Evolutionary conservation across 2,113 vertebrate species (phyloP).

Genomic region (Alces alces): DNA sequence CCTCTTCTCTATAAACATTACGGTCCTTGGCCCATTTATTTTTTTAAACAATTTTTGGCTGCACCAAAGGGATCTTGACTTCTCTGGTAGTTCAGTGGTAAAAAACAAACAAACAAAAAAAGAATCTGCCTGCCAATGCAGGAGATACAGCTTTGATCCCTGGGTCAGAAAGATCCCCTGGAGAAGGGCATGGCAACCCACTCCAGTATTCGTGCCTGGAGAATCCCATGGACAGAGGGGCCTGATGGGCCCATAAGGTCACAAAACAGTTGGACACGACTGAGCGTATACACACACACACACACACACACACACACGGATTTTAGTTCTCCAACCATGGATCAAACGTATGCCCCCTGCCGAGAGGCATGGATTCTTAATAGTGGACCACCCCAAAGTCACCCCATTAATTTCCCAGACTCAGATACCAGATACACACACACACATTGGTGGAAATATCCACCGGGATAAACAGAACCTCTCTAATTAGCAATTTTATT

Average conservation of each 20-base stretch:
- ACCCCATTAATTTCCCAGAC: not conserved
- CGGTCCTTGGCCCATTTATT: not conserved
- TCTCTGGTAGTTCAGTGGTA: not conserved
- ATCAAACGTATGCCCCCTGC: not conserved
- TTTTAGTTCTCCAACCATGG: not conserved
- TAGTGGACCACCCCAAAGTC: not conserved
- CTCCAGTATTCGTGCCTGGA: not conserved
- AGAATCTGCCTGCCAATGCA: not conserved
- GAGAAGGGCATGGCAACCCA: not conserved
- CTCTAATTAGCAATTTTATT: not conserved
- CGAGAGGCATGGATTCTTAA: not conserved
- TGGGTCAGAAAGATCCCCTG: not conserved
- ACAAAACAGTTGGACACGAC: not conserved
- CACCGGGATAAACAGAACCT: not conserved
- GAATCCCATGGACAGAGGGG: not conserved
- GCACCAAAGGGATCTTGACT: not conserved
- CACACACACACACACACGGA: no score
- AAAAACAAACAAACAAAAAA: no score
- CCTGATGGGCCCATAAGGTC: rapidly evolving
- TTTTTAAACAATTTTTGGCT: not conserved
- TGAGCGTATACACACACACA: not conserved
- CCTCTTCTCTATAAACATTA: not conserved
- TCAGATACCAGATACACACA: not conserved
- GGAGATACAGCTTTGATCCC: not conserved
- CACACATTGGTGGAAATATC: no score